These are phyloP conservation scores for Borostomias antarcticus DNA, from an alignment of 2,797 vertebrate species.

Conservation along the genomic window DNA sequence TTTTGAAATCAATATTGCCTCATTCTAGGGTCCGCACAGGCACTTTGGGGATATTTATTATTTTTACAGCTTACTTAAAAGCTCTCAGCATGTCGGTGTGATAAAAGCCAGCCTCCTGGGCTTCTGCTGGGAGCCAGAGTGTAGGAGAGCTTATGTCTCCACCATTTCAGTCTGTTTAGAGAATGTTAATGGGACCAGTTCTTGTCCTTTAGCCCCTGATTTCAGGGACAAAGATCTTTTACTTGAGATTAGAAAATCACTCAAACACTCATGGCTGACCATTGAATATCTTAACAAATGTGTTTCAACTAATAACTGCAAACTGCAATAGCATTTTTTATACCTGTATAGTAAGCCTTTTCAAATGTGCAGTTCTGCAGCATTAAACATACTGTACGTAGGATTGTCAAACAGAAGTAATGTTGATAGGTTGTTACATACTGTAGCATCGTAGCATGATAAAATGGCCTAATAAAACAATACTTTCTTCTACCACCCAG, in stretches of 20 bases:
- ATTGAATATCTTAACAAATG: constrained; percentile 6
- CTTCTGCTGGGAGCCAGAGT: constrained; percentile 57
- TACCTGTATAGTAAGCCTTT: too few species aligned
- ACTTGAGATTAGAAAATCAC: constrained; percentile 20
- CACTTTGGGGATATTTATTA: constrained; percentile 85
- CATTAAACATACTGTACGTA: too few species aligned
- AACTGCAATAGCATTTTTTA: too few species aligned
- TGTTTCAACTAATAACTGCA: too few species aligned
- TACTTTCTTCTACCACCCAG: not conserved
- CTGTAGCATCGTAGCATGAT: too few species aligned
- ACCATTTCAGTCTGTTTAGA: constrained; percentile 76
- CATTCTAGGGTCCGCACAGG: constrained; percentile 68
- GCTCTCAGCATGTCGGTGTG: constrained; percentile 82
- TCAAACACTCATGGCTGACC: constrained; percentile 16
- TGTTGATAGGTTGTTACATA: too few species aligned
- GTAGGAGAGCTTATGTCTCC: constrained; percentile 70
- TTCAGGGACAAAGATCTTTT: constrained; percentile 37
- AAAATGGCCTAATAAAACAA: not conserved
- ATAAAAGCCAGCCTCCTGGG: constrained; percentile 82
- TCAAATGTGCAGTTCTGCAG: too few species aligned
- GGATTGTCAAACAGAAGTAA: too few species aligned
- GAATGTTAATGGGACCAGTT: constrained; percentile 76
- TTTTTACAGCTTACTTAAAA: constrained; percentile 87
- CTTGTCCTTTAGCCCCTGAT: constrained; percentile 66
- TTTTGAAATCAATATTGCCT: constrained; percentile 85